Conservation (phyloP, 2,888 invertebrate genomes). For the Ornithoptera alexandrae region DNA sequence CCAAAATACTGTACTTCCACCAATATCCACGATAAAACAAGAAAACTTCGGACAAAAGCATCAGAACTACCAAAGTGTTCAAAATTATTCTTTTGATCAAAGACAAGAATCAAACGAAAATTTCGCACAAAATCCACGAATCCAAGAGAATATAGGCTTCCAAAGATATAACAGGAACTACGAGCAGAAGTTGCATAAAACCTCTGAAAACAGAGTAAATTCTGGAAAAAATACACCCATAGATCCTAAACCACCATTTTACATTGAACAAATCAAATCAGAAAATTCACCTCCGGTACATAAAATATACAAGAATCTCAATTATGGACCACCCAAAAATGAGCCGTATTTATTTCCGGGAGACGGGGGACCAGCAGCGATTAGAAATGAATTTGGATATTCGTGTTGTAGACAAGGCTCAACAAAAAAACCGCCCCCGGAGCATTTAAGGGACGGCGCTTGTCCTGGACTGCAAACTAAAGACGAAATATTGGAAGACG, state of each 20-base stretch:
- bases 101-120: constrained; percentile 51
- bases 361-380: constrained; percentile 84
- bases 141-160: constrained; percentile 66
- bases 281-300: constrained; percentile 77
- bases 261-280: constrained; percentile 77
- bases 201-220: constrained; percentile 44
- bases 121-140: constrained; percentile 54
- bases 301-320: constrained; percentile 74
- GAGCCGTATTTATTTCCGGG: constrained; percentile 82
- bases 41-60: constrained; percentile 68
- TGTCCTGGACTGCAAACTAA: constrained; percentile 86
- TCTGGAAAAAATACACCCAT: constrained; percentile 42
- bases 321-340: constrained; percentile 62
- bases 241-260: constrained; percentile 68
- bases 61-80: constrained; percentile 60
- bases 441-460: constrained; percentile 86
- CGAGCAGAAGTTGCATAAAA: constrained; percentile 52
- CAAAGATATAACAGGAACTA: constrained; percentile 66
- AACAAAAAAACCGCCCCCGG: constrained; percentile 85
- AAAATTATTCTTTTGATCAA: constrained; percentile 59
- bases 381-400: constrained; percentile 82
- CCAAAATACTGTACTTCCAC: constrained; percentile 65
- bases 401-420: constrained; percentile 88
- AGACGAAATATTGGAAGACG: constrained; percentile 84
- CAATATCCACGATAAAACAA: constrained; percentile 76